These are phyloP conservation scores for Oscarella lobularis DNA, from an alignment of 37 sponge, comb jelly and placozoan species.

Conservation along the genomic window DNA sequence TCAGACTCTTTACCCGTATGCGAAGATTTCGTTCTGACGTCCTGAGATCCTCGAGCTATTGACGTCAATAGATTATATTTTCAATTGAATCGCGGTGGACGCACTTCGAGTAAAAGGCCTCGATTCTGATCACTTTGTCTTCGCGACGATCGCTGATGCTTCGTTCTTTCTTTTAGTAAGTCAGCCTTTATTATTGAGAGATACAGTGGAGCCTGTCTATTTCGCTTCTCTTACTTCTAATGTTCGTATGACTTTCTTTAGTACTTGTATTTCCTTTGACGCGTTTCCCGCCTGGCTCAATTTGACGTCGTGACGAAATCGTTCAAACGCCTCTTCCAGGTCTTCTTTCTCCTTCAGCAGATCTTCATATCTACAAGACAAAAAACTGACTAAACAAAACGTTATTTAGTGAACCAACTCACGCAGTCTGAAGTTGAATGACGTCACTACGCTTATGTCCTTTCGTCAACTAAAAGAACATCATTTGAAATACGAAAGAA, in stretches of 20 bases:
- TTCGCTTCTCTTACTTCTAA: not conserved
- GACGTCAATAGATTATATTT: not conserved
- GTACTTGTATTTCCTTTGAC: conserved; percentile 5
- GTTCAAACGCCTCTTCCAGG: not conserved
- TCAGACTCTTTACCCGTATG: conserved; percentile 60
- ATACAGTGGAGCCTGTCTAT: too few species aligned
- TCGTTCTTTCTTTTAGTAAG: conserved; percentile 1
- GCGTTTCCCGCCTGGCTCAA: not conserved
- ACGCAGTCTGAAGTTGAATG: not conserved
- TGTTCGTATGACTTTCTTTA: conserved; percentile 4
- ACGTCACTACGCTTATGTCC: not conserved
- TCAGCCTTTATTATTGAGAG: too few species aligned
- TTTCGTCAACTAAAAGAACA: not conserved
- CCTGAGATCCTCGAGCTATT: conserved; percentile 57
- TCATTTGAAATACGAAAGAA: not conserved
- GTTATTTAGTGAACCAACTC: not conserved
- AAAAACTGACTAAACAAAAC: not conserved
- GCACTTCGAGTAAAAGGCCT: not conserved
- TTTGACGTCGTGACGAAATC: not conserved
- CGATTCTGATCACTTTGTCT: not conserved
- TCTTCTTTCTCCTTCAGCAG: conserved; percentile 5
- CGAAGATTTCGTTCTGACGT: conserved; percentile 47
- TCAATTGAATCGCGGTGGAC: not conserved
- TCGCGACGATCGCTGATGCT: not conserved
- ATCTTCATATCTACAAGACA: conserved; percentile 1